phyloP scores from a whole-genome alignment of 1,140 invertebrate genomes.

The Lamellibrachia luymesi region DNA sequence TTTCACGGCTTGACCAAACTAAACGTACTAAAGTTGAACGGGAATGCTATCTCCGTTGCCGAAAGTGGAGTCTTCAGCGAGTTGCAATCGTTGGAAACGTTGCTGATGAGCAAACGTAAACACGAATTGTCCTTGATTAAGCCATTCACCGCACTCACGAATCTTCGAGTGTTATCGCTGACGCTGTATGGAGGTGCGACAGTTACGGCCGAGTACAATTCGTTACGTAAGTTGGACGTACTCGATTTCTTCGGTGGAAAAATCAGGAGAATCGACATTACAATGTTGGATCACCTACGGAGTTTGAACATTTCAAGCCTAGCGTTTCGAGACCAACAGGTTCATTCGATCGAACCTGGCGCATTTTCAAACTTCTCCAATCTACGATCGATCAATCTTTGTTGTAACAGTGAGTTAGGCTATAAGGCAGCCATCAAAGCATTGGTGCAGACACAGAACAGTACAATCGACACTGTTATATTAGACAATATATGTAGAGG shows the following conservation, averaged over 20 bases:
- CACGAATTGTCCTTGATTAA: background rate
- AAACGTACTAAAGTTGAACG: background rate
- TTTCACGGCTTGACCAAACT: background rate
- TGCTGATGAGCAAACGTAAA: background rate
- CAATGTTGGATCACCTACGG: background rate
- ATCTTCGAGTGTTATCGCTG: background rate
- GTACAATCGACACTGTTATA: background rate
- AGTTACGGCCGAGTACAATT: background rate
- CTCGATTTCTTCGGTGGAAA: background rate
- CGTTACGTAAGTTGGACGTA: background rate
- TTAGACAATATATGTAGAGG: background rate
- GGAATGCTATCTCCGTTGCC: background rate
- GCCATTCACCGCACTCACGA: background rate
- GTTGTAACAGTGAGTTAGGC: background rate
- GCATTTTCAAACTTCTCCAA: background rate
- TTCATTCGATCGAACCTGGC: background rate
- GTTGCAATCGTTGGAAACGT: background rate
- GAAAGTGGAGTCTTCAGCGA: background rate
- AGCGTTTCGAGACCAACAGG: background rate
- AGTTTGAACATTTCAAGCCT: background rate
- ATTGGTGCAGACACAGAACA: background rate
- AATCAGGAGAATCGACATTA: background rate
- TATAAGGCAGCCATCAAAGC: background rate
- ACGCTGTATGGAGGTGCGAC: background rate
- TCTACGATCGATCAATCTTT: slow-evolving; percentile 5